These are phyloP conservation scores for Oopsacas minuta DNA, from an alignment of 37 sponge, comb jelly and placozoan species.

Conservation along the genomic window DNA sequence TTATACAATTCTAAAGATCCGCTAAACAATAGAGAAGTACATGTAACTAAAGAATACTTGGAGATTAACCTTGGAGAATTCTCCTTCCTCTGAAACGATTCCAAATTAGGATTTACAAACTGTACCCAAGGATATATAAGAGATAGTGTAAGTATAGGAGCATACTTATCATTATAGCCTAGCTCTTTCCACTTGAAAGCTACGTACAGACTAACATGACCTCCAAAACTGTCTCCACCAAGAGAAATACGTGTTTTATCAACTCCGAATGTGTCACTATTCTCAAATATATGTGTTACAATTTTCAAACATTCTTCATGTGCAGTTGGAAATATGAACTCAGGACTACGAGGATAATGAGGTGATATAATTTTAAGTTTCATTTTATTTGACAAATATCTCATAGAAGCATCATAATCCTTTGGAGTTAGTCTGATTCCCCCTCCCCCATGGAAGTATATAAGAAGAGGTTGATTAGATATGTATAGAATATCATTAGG, in stretches of 20 bases:
- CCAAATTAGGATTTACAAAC: neutral
- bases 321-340: neutral
- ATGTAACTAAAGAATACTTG: neutral
- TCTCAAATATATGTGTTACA: neutral
- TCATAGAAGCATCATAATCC: neutral
- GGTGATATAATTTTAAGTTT: neutral
- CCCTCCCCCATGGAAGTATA: neutral
- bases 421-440: neutral
- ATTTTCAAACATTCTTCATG: conserved; percentile 3
- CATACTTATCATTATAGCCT: neutral
- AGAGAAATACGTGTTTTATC: neutral
- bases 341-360: neutral
- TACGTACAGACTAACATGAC: neutral
- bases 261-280: neutral
- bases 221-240: neutral
- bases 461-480: neutral
- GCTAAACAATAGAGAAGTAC: neutral
- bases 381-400: neutral
- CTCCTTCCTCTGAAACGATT: neutral
- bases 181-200: neutral
- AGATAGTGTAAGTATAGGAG: neutral
- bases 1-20: neutral
- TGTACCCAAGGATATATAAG: conserved; percentile 5
- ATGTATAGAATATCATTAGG: neutral
- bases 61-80: neutral